Evolutionary conservation across 1,140 invertebrate species (phyloP).

Genomic region (Physella acuta): DNA sequence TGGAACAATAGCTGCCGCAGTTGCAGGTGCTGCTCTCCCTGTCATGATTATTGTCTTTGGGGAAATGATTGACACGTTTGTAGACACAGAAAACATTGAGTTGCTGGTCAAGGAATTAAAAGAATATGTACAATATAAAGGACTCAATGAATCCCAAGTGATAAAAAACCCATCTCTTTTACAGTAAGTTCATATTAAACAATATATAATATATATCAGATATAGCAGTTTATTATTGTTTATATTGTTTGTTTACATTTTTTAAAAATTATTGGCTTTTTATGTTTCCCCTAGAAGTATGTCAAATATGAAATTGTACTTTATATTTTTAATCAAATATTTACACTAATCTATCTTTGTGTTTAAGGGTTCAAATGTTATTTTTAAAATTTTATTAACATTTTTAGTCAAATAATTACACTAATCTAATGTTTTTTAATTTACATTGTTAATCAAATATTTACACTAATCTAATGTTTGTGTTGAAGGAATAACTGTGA

Average conservation of each 20-base stretch:
- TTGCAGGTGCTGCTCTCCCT: conserved; percentile 51
- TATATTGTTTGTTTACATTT: background rate
- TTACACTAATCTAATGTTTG: no score
- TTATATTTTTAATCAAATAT: no score
- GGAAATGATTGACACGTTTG: conserved; percentile 55
- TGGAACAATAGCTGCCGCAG: conserved; percentile 43
- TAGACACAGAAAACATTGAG: conserved; percentile 28
- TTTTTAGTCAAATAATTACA: no score
- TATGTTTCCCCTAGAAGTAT: no score
- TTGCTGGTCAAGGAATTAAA: conserved; percentile 26
- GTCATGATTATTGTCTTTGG: conserved; percentile 59
- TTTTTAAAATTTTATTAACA: no score
- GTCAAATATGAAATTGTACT: no score
- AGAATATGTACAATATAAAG: conserved; percentile 13
- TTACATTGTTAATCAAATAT: no score
- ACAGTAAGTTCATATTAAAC: conserved; percentile 30
- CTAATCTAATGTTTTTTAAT: no score
- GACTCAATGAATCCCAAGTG: conserved; percentile 2
- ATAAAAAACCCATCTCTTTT: conserved; percentile 30
- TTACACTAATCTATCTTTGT: no score
- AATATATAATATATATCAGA: background rate
- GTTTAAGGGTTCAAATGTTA: no score
- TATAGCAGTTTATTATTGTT: background rate
- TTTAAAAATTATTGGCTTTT: background rate
- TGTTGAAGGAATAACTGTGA: no score